These are phyloP conservation scores for Pantherophis guttatus DNA, from an alignment of 2,113 vertebrate genomes.

Conservation along the genomic window DNA sequence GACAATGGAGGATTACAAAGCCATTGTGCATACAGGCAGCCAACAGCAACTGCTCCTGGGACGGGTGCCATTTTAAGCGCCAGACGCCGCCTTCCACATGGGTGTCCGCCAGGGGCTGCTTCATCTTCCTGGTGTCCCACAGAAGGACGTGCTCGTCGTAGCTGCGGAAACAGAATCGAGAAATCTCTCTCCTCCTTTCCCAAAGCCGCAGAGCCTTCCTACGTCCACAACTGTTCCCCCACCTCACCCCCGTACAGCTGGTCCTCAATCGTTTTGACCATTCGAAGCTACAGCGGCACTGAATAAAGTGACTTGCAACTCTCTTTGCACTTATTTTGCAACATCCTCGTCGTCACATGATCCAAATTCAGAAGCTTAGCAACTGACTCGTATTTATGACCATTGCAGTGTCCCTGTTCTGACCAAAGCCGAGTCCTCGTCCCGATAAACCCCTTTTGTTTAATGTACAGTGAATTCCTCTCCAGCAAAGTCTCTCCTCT, in stretches of 20 bases:
- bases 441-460: too few relatives aligned
- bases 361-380: too few relatives aligned
- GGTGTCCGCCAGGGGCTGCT: conserved; percentile 77
- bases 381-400: too few relatives aligned
- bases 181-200: neutral
- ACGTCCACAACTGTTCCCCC: too few relatives aligned
- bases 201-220: neutral
- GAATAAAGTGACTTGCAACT: too few relatives aligned
- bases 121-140: conserved; percentile 89
- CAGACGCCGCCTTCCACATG: conserved; percentile 84
- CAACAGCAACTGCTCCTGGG: conserved; percentile 76
- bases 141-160: conserved; percentile 89
- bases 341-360: too few relatives aligned
- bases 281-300: too few relatives aligned
- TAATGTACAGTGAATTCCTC: too few relatives aligned
- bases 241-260: neutral
- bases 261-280: neutral
- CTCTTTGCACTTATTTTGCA: too few relatives aligned
- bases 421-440: too few relatives aligned
- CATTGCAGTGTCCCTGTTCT: too few relatives aligned
- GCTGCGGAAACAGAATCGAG: conserved; percentile 58
- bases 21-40: conserved; percentile 92
- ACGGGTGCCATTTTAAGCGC: conserved; percentile 93
- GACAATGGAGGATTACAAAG: conserved; percentile 85
- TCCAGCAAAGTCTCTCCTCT: too few relatives aligned